phyloP scores from a whole-genome alignment of 2,113 vertebrate species.

The Coregonus clupeaformis region DNA sequence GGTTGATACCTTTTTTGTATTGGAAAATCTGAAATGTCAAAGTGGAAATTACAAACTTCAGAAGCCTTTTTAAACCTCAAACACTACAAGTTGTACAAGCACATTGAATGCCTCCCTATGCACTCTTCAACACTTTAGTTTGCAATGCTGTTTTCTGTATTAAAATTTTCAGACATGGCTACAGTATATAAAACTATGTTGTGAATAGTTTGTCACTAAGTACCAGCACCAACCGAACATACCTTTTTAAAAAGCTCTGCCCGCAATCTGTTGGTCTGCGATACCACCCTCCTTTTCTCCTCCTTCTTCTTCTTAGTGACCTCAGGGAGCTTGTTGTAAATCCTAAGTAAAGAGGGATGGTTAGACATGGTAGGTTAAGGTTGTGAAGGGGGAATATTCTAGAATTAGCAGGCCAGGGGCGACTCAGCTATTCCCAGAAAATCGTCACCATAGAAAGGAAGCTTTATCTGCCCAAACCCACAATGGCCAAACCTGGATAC shows the following conservation, averaged over 20 bases:
- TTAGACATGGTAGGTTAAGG: slow-evolving; percentile 23
- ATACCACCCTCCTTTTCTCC: slow-evolving; percentile 80
- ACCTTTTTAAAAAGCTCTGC: slow-evolving; percentile 95
- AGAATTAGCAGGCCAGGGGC: slow-evolving; percentile 29
- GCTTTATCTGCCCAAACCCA: slow-evolving; percentile 55
- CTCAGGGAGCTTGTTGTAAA: slow-evolving; percentile 94
- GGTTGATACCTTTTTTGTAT: too few relatives aligned
- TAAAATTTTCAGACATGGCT: too few relatives aligned
- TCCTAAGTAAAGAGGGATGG: slow-evolving; percentile 72
- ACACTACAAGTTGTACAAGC: too few relatives aligned
- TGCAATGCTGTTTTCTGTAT: too few relatives aligned
- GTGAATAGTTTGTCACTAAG: neutral
- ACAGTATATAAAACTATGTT: too few relatives aligned
- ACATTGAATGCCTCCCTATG: too few relatives aligned
- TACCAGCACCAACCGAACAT: slow-evolving; percentile 6
- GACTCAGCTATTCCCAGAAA: slow-evolving; percentile 24
- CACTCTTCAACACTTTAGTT: too few relatives aligned
- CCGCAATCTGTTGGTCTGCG: slow-evolving; percentile 86
- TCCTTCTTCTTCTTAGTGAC: slow-evolving; percentile 90
- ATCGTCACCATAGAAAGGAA: slow-evolving; percentile 34
- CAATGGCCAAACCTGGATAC: slow-evolving; percentile 48
- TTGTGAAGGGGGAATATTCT: slow-evolving; percentile 12
- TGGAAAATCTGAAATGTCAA: too few relatives aligned
- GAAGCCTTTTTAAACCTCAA: too few relatives aligned
- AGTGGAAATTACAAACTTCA: too few relatives aligned